Percentiles rank a stretch among this genome's conserved stretches.
Conservation (phyloP, 1,140 invertebrate species). For the Sesamia nonagrioides region DNA sequence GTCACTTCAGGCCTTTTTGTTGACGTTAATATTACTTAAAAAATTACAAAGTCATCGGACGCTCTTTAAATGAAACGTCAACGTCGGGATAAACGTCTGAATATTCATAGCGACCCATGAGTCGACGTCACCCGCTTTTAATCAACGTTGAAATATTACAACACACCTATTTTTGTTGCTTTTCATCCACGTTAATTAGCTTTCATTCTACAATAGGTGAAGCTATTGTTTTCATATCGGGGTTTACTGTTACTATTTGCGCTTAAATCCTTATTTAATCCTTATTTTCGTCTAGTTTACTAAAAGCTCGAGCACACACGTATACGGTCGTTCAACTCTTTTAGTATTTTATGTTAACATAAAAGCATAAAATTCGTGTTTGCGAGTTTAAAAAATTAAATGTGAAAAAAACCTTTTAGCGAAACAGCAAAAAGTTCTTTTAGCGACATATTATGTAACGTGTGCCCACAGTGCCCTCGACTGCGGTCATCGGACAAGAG, state of each 20-base stretch:
- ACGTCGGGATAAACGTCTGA: constrained; percentile 67
- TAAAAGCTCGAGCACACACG: not conserved
- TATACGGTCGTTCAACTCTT: constrained; percentile 8
- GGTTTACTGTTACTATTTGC: constrained; percentile 1
- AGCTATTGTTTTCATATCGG: constrained; percentile 25
- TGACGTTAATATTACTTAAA: constrained; percentile 83
- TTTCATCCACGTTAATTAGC: constrained; percentile 50
- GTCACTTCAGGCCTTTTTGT: constrained; percentile 85
- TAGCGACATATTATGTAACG: constrained; percentile 29
- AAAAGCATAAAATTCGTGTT: constrained; percentile 42
- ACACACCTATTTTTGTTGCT: constrained; percentile 50
- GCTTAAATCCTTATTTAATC: too few relatives aligned
- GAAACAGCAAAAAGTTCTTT: constrained; percentile 37
- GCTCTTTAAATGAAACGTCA: constrained; percentile 75
- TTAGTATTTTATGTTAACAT: constrained; percentile 10
- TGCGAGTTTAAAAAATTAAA: constrained; percentile 38
- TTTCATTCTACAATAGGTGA: constrained; percentile 35
- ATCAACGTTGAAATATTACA: constrained; percentile 54
- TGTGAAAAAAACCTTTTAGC: constrained; percentile 38
- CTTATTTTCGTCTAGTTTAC: constrained; percentile 6
- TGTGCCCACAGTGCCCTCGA: constrained; percentile 42
- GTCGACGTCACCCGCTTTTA: constrained; percentile 54
- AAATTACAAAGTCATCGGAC: constrained; percentile 74
- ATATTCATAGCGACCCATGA: constrained; percentile 62
- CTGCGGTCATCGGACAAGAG: constrained; percentile 73